Percentiles rank a stretch among this genome's conserved stretches.
Evolutionary conservation across 2,797 vertebrate species (phyloP).

Genomic region (Poecilia velifera): DNA sequence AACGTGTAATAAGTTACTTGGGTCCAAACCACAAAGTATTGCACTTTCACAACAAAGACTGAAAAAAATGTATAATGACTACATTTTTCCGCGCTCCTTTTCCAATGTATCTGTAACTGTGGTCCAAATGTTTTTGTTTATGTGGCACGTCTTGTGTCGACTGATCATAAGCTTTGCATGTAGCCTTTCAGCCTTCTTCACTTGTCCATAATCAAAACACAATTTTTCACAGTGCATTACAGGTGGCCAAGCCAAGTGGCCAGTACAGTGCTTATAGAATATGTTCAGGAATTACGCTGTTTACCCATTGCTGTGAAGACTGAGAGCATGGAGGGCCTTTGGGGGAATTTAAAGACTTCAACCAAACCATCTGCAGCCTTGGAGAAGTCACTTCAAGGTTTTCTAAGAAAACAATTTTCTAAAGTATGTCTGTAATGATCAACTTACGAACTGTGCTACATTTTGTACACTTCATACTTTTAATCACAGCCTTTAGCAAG

Average conservation of each 20-base stretch:
- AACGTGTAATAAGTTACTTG: neutral
- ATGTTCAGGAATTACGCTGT: slow-evolving; percentile 4
- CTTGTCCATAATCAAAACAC: slow-evolving; percentile 6
- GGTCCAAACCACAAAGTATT: slow-evolving; percentile 9
- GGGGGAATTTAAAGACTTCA: neutral
- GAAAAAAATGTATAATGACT: neutral
- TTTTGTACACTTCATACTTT: neutral
- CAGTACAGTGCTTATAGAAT: slow-evolving; percentile 1
- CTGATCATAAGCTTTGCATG: neutral
- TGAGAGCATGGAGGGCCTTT: neutral
- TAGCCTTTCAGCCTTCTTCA: neutral
- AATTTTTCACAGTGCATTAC: slow-evolving; percentile 4
- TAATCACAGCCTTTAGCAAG: slow-evolving; percentile 2
- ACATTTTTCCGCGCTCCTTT: neutral
- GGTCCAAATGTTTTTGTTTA: slow-evolving; percentile 8
- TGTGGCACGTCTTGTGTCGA: neutral
- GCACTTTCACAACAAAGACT: slow-evolving; percentile 3
- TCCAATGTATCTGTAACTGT: neutral
- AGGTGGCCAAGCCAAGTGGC: slow-evolving; percentile 4
- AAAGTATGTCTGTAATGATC: neutral
- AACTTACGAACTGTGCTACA: neutral
- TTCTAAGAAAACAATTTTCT: slow-evolving; percentile 10
- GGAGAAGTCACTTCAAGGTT: neutral
- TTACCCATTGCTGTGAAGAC: slow-evolving; percentile 3
- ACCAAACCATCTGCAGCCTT: neutral